Evolutionary conservation across 2,888 invertebrate genomes (phyloP), one percentile per base, ranked within the genome.

Genomic region (Cryptus viduatorius): DNA sequence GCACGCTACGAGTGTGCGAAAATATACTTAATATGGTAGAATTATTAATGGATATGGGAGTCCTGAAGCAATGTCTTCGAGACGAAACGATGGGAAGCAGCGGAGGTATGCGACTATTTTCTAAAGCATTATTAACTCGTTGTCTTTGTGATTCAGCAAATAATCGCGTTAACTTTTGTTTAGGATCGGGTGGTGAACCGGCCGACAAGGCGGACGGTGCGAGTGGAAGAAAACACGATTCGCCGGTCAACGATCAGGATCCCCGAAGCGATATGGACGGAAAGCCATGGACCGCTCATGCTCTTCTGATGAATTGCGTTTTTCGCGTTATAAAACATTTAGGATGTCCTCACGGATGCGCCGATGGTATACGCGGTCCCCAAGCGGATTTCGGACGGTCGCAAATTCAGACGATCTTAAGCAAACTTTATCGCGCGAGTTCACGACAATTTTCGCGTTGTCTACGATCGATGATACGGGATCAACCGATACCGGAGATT

Each of bases 321-420:
- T 92, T 90, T 87, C 98, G 98, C 89, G 95, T 98, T 5, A 95
- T 98, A 77, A 97, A 97, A 84, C 98, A 98, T 89, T 94, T 99
- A 42, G 99, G 99, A 0, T 99, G 99, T 93, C 97, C 97, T 0
- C 98, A 99, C 93, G 99, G 98, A 1, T 99, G 99, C 92, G 95
- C 96, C 4, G 97, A 97, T 79, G 95, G 96, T 50, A 94, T 95
- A 89, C 94, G 98, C 73, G 97, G 98, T 3, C 97, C 98, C 0
- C 98, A 98, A 76, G 98, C 98, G 0, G 98, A 98, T 93, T 97
- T 98, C 89, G 95, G 99, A 8, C 95, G 99, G 8, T 97, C 97
- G 0, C 98, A 98, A 92, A 97, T 97, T 73, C 97, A 97, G 90
- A 96, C 96, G 90, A 96, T 97, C 61, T 94, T 99, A 0, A 95